phyloP scores from a whole-genome alignment of 2,797 vertebrate genomes.

The Fistularia commersonii region DNA sequence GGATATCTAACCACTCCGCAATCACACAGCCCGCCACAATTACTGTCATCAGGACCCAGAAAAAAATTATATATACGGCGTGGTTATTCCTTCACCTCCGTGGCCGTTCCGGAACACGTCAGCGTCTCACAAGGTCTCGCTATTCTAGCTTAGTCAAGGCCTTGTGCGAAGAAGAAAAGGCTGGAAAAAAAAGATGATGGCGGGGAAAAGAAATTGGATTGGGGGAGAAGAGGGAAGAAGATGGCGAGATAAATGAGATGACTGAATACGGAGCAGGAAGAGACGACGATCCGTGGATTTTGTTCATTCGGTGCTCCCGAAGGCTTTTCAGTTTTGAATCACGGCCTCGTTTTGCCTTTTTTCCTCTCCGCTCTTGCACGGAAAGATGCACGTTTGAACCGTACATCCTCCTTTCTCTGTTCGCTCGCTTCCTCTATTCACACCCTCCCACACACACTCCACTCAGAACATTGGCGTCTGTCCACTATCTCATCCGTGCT shows the following conservation, averaged over 20 bases:
- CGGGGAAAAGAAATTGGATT: conserved; percentile 21
- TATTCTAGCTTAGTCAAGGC: conserved; percentile 35
- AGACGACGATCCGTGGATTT: conserved; percentile 26
- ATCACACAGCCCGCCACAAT: conserved; percentile 59
- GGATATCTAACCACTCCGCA: conserved; percentile 51
- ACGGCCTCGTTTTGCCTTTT: conserved; percentile 22
- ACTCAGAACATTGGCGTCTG: conserved; percentile 57
- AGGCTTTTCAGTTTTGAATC: conserved; percentile 21
- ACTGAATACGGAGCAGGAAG: conserved; percentile 10
- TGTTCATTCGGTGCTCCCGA: conserved; percentile 27
- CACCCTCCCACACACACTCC: conserved; percentile 67
- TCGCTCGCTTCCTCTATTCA: conserved; percentile 58
- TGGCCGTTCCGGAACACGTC: conserved; percentile 30
- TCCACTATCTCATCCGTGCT: conserved; percentile 47
- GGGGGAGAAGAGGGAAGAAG: conserved; percentile 19
- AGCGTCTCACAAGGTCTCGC: conserved; percentile 35
- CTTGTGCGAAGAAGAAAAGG: conserved; percentile 32
- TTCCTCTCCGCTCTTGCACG: conserved; percentile 25
- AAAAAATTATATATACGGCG: background rate
- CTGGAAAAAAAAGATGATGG: conserved; percentile 16
- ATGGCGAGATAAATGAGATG: conserved; percentile 6
- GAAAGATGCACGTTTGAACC: conserved; percentile 8
- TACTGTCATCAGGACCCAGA: conserved; percentile 51
- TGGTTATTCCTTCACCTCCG: conserved; percentile 37
- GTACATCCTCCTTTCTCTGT: conserved; percentile 25